Evolutionary conservation across 2,797 vertebrate species (phyloP), one percentile per base, ranked within the genome.

Genomic region (Rhynchonycteris naso): DNA sequence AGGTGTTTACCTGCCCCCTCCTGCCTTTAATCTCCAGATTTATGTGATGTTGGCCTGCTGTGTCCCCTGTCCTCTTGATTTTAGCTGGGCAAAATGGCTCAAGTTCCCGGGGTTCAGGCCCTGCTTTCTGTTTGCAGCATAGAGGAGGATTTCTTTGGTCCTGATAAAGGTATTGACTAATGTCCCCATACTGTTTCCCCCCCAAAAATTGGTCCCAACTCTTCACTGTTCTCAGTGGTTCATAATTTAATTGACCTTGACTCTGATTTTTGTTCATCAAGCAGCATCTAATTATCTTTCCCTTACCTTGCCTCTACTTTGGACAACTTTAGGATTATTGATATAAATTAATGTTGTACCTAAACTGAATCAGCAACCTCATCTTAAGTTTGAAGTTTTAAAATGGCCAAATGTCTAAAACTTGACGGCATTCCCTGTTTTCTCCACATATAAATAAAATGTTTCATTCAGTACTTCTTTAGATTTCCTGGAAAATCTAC

Each of bases 101-200:
- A 3, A 0, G 33, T 56, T 5, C 68, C 28, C 79, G 61, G 33
- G 18, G 69, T 35, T 93, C 50, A 74, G 81, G 74, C 22, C 74
- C 18, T 52, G 21, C 26, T 87, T 91, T 78, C 68, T 71, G 22
- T 75, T 65, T 61, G 26, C 7, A 43, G 26, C 5, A 26, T 63
- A 13, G 18, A 52, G 56, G 33, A 81, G 56, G 38, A 93, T 81
- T 79, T 22, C n/a, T 89, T 83, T 93, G 68, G n/a, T 85, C 19
- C 50, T 22, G 19, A 74, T 28, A 65, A 87, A 38, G 21, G 11
- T 88, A 52, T 88, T 92, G 59, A 56, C 61, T 35, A 63, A 68
- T 4, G 72, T 21, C 30, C 43, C 16, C 11, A 0, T 4, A 12
- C 21, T 10, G 0, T 8, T 0, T 14, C 9, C 12, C 7, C 12